phyloP scores from a whole-genome alignment of 2,113 vertebrate genomes.

The Proterorhinus semilunaris region DNA sequence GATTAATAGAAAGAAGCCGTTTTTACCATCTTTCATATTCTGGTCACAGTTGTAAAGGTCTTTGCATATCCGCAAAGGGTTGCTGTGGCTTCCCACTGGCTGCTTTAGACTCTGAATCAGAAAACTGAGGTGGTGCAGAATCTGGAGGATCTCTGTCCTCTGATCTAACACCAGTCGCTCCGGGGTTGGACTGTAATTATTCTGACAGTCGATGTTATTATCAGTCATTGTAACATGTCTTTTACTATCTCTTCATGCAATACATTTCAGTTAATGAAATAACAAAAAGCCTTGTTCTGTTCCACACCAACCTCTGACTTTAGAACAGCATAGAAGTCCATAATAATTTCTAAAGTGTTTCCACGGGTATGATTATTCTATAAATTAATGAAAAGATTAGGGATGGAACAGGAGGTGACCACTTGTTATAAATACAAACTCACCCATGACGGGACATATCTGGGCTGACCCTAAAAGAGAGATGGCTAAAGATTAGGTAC shows the following conservation, averaged over 20 bases:
- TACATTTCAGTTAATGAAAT: not conserved
- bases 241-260: not conserved
- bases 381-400: constrained; percentile 18
- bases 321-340: constrained; percentile 73
- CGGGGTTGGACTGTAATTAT: constrained; percentile 67
- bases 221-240: not conserved
- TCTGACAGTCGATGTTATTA: constrained; percentile 59
- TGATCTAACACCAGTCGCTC: constrained; percentile 89
- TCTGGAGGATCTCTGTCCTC: constrained; percentile 92
- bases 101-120: constrained; percentile 96
- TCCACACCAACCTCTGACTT: constrained; percentile 77
- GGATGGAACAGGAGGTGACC: not conserved
- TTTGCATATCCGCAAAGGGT: constrained; percentile 92
- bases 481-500: constrained; percentile 3
- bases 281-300: not conserved
- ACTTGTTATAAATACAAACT: constrained; percentile 56
- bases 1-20: not conserved
- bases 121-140: constrained; percentile 95
- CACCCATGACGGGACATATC: constrained; percentile 77
- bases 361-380: constrained; percentile 80
- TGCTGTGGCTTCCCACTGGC: constrained; percentile 89
- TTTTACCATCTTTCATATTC: constrained; percentile 86
- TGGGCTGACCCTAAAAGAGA: constrained; percentile 74
- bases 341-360: constrained; percentile 79
- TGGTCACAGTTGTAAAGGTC: constrained; percentile 97